Percentiles rank a stretch among this genome's conserved stretches.
These are phyloP conservation scores for Murina feae DNA, from an alignment of 2,113 vertebrate species.

Conservation along the genomic window DNA sequence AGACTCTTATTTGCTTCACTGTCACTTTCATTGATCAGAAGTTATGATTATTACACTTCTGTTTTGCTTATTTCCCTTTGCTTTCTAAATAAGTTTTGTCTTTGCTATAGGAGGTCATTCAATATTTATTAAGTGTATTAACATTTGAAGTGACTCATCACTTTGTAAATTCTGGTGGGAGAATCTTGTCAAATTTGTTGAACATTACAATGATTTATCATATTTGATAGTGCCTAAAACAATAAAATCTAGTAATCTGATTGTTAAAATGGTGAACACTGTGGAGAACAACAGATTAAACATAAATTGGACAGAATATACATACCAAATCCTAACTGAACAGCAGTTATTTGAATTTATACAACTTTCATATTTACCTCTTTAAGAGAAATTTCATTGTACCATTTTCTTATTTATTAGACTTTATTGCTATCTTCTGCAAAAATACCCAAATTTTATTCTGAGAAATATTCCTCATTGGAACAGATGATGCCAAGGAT, in stretches of 20 bases:
- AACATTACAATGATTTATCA: conserved; percentile 45
- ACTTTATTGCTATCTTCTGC: not conserved
- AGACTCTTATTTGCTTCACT: not conserved
- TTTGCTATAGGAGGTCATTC: conserved; percentile 52
- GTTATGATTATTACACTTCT: conserved; percentile 21
- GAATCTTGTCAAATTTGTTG: conserved; percentile 51
- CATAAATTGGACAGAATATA: not conserved
- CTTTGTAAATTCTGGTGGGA: conserved; percentile 57
- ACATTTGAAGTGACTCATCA: conserved; percentile 56
- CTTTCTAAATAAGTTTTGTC: conserved; percentile 64
- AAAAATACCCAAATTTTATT: not conserved
- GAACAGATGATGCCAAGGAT: not conserved
- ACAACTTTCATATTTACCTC: not conserved
- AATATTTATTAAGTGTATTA: conserved; percentile 64
- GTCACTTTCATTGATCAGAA: not conserved
- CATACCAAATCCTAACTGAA: not conserved
- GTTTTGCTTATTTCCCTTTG: conserved; percentile 51
- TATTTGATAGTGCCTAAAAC: conserved; percentile 28
- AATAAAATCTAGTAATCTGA: not conserved
- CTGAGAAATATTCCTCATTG: not conserved
- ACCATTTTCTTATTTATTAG: not conserved
- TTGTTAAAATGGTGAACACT: conserved; percentile 1
- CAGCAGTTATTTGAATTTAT: conserved; percentile 43
- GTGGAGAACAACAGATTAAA: not conserved
- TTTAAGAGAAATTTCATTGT: not conserved